Base-by-base conservation (phyloP, 2,888 invertebrate genomes). In the Pocota personata region DNA sequence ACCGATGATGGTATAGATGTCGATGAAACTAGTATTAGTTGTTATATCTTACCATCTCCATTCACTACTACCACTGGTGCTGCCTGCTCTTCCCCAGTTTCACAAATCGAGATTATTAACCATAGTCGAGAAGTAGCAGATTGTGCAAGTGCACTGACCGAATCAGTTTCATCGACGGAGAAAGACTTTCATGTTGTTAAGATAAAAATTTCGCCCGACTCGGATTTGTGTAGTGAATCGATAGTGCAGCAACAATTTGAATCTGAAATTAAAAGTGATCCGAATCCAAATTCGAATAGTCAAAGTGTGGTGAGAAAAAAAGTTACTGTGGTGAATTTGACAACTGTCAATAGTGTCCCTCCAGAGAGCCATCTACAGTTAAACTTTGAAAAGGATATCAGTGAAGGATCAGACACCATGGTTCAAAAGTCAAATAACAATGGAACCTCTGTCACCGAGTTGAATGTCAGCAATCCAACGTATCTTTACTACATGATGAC, bases 401-500 rank as follows among this genome's bases (percentile, higher is more conserved):
- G 87, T 87, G 87, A 88, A 76, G 66, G 40, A 76, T 62, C 76
- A 43, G 58, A 55, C 43, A 86, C 8, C 0, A 89, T 89, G 89
- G 89, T 89, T 30, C 89, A 89, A 73, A 89, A 89, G 72, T 64
- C 88, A 12, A 84, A 73, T 30, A 89, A 82, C 73, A 89, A 88
- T 87, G 83, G 82, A 12, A 88, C 88, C 12, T 88, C 89, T 6
- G 88, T 89, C 19, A 89, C 89, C 72, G 91, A 90, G 66, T 71
- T 91, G 75, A 91, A 91, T 88, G 90, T 90, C 24, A 89, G 89
- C 82, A 89, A 89, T 89, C 88, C 87, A 62, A 90, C 90, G 66
- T 91, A 91, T 88, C 88, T 91, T 12, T 92, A 91, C 80, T 92
- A 91, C 75, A 89, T 95, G 72, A 95, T 96, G 94, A 95, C 96